A percentile compares a stretch with the other conserved stretches of the same genome.
Conservation (phyloP, 2,888 invertebrate genomes). For the Cenopis cana region DNA sequence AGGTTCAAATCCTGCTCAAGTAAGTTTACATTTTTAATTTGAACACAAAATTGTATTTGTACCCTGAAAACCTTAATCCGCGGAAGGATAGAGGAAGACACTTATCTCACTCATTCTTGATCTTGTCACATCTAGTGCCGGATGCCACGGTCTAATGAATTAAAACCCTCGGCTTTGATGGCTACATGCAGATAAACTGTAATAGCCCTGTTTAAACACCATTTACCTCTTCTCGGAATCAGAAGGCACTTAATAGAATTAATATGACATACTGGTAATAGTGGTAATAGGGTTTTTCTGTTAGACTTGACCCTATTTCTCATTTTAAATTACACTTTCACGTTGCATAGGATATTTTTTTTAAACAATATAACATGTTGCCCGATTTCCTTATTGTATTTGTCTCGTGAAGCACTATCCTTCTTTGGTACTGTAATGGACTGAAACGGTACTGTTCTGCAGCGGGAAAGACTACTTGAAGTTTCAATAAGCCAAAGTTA, state of each 20-base stretch:
- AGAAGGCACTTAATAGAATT: slow-evolving; percentile 22
- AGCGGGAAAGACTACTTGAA: not conserved
- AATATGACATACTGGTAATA: not conserved
- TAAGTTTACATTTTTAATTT: not conserved
- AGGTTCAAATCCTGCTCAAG: not conserved
- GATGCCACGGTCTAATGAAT: slow-evolving; percentile 36
- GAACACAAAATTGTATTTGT: not conserved
- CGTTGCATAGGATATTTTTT: too few species aligned
- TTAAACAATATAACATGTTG: too few species aligned
- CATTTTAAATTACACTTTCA: too few species aligned
- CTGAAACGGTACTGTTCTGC: not conserved
- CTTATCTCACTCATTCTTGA: slow-evolving; percentile 40
- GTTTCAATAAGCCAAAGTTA: not conserved
- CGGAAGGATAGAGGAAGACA: slow-evolving; percentile 30
- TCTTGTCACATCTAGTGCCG: slow-evolving; percentile 42
- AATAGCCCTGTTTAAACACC: slow-evolving; percentile 35
- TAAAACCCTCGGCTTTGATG: slow-evolving; percentile 27
- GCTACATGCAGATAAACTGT: slow-evolving; percentile 29
- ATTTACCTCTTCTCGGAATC: slow-evolving; percentile 36
- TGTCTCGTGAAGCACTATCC: not conserved
- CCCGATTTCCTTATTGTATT: too few species aligned
- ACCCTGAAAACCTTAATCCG: slow-evolving; percentile 4
- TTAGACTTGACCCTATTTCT: not conserved
- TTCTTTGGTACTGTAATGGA: not conserved
- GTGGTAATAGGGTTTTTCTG: too few species aligned